Conservation (phyloP, 1,140 invertebrate genomes). For the Diabrotica undecimpunctata region DNA sequence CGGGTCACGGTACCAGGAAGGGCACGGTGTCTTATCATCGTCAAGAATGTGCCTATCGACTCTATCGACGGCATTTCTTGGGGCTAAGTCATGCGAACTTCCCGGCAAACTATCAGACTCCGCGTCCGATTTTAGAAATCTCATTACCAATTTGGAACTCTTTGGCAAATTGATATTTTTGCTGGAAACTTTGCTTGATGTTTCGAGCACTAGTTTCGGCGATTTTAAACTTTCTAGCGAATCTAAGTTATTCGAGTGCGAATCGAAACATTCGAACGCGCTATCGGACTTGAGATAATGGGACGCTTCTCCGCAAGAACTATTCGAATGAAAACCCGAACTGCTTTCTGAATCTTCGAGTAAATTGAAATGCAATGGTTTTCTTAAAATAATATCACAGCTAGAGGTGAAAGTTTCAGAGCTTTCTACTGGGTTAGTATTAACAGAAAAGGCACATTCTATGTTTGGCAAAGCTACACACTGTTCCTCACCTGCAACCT, state of each 20-base stretch:
- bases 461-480: conserved; percentile 24
- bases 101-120: neutral
- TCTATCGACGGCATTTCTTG: neutral
- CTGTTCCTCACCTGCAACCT: conserved; percentile 16
- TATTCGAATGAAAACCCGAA: conserved; percentile 23
- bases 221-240: conserved; percentile 40
- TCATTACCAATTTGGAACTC: conserved; percentile 16
- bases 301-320: conserved; percentile 8
- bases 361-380: conserved; percentile 1
- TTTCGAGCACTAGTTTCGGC: conserved; percentile 40
- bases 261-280: conserved; percentile 27
- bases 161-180: conserved; percentile 8
- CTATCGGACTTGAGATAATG: conserved; percentile 19
- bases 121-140: neutral
- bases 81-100: neutral
- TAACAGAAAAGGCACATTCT: conserved; percentile 18
- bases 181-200: conserved; percentile 24
- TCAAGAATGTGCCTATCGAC: conserved; percentile 21
- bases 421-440: conserved; percentile 15
- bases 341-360: conserved; percentile 13
- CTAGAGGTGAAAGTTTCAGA: conserved; percentile 10
- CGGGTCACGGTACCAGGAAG: conserved; percentile 54
- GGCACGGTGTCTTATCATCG: conserved; percentile 22
- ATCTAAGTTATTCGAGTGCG: conserved; percentile 23
- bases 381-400: conserved; percentile 20